Conservation (phyloP, 1,140 invertebrate genomes). For the Tenebrio molitor region DNA sequence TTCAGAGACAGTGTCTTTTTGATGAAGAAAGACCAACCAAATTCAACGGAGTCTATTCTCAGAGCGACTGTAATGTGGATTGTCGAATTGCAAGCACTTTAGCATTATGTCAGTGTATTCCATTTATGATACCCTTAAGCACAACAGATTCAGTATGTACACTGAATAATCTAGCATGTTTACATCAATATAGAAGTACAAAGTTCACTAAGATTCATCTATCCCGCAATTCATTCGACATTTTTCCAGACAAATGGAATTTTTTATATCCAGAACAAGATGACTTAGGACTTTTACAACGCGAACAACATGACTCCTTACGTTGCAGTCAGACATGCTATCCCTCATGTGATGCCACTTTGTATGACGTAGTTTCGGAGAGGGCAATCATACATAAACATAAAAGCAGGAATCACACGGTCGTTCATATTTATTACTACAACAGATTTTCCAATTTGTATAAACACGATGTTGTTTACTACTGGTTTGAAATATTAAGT, state of each 20-base stretch:
- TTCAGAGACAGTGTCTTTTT: background rate
- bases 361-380: background rate
- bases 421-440: background rate
- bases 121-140: slow-evolving; percentile 7
- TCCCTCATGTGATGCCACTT: slow-evolving; percentile 1
- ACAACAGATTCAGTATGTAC: background rate
- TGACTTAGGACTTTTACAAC: background rate
- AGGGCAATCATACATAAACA: background rate
- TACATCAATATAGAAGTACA: slow-evolving; percentile 17
- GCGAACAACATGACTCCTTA: slow-evolving; percentile 6
- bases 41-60: background rate
- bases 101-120: slow-evolving; percentile 10
- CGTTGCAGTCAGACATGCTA: background rate
- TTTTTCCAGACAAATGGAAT: slow-evolving; percentile 21
- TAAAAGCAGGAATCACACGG: too few relatives aligned
- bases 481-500: slow-evolving; percentile 6
- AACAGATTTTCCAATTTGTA: background rate
- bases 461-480: background rate
- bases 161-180: background rate
- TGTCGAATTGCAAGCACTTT: background rate
- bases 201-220: background rate
- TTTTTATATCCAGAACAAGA: background rate
- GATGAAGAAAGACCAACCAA: background rate
- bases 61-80: slow-evolving; percentile 15
- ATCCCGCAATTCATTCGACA: too few relatives aligned